Percentiles rank a stretch among this genome's conserved stretches.
phyloP scores from a whole-genome alignment of 2,113 vertebrate species.

The Colistium nudipinnis region DNA sequence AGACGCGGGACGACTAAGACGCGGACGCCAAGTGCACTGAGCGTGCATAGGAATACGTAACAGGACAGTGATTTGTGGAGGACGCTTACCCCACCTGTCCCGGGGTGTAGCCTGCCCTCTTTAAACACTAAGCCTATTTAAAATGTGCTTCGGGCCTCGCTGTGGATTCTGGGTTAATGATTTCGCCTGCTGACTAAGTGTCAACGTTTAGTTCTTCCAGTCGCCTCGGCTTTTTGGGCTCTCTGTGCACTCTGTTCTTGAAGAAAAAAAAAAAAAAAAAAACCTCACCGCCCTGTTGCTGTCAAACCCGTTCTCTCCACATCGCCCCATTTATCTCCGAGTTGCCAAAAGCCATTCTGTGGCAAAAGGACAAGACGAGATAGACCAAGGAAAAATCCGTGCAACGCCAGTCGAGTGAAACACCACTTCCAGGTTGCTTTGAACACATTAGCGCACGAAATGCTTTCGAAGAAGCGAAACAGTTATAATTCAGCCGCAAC shows the following conservation, averaged over 20 bases:
- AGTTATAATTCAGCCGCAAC: not conserved
- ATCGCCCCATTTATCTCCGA: conserved; percentile 1
- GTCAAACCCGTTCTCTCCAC: conserved; percentile 7
- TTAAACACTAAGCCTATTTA: conserved; percentile 20
- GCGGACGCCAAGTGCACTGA: conserved; percentile 32
- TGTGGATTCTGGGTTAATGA: not conserved
- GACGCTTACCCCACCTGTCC: too few relatives aligned
- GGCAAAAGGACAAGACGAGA: conserved; percentile 4
- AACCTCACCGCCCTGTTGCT: not conserved
- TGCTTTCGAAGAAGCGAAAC: too few relatives aligned
- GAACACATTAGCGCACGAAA: too few relatives aligned
- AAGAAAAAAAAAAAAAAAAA: conserved; percentile 18
- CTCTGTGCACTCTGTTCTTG: not conserved
- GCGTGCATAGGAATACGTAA: conserved; percentile 56
- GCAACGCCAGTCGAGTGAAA: too few relatives aligned
- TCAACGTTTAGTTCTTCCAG: not conserved
- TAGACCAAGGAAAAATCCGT: not conserved
- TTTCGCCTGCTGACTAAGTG: not conserved
- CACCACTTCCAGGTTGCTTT: not conserved
- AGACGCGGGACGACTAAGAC: conserved; percentile 35
- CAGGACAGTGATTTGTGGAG: conserved; percentile 46
- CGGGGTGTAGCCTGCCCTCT: too few relatives aligned
- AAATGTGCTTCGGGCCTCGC: not conserved
- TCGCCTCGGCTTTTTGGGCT: not conserved
- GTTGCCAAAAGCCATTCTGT: conserved; percentile 21